Evolutionary conservation across 2,888 invertebrate species (phyloP).

Genomic region (Nomada ferruginata): DNA sequence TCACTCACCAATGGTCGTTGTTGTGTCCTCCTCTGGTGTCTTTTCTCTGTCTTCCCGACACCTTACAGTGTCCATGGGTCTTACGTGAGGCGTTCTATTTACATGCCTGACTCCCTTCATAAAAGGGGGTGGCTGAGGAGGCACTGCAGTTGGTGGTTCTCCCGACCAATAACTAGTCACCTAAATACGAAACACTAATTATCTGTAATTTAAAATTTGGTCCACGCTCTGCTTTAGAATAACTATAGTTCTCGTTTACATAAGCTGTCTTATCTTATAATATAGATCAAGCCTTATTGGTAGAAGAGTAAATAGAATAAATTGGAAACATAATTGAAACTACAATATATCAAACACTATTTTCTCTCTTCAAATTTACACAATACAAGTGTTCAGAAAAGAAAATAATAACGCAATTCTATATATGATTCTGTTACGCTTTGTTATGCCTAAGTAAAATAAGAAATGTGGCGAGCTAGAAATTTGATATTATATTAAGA

Average conservation of each 20-base stretch:
- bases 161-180: constrained; percentile 78
- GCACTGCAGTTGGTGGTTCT: constrained; percentile 71
- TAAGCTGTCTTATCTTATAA: background rate
- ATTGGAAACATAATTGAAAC: constrained; percentile 10
- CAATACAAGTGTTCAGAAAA: constrained; percentile 15
- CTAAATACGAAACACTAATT: constrained; percentile 58
- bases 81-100: constrained; percentile 76
- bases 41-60: constrained; percentile 81
- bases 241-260: background rate
- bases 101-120: constrained; percentile 80
- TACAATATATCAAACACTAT: constrained; percentile 16
- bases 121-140: constrained; percentile 79
- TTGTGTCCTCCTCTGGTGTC: constrained; percentile 82
- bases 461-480: background rate
- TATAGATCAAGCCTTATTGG: background rate
- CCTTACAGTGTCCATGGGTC: constrained; percentile 75
- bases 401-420: constrained; percentile 19
- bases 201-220: constrained; percentile 16
- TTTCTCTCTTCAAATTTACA: constrained; percentile 18
- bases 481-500: constrained; percentile 44
- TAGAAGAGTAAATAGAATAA: constrained; percentile 16
- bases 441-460: constrained; percentile 20
- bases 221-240: background rate
- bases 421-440: background rate
- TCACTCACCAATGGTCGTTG: constrained; percentile 78